Conservation (phyloP, 2,888 invertebrate genomes). For the Eurois occulta region DNA sequence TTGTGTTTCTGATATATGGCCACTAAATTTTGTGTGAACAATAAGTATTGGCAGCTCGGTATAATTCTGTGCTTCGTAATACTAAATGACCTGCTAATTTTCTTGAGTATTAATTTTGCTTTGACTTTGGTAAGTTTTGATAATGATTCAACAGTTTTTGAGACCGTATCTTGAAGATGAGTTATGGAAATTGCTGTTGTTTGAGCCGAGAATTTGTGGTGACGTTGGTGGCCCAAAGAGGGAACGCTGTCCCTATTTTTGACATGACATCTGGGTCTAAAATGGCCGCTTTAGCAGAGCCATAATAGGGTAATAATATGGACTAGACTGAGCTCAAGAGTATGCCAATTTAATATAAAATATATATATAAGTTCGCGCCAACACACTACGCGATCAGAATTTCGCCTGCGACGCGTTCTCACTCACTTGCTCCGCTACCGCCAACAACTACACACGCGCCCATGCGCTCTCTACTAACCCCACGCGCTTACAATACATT, state of each 20-base stretch:
- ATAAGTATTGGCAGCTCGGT: slow-evolving; percentile 70
- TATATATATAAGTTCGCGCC: too few species aligned
- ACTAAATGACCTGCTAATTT: slow-evolving; percentile 61
- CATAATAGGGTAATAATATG: too few species aligned
- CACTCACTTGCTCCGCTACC: too few species aligned
- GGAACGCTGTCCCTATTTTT: not conserved
- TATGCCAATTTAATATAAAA: too few species aligned
- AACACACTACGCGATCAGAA: too few species aligned
- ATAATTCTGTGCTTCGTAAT: slow-evolving; percentile 56
- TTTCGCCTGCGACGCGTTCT: too few species aligned
- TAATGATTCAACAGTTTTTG: slow-evolving; percentile 30
- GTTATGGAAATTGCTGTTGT: slow-evolving; percentile 35
- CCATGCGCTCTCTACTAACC: too few species aligned
- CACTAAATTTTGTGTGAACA: slow-evolving; percentile 77
- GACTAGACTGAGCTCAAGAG: too few species aligned
- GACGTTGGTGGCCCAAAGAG: not conserved
- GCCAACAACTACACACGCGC: too few species aligned
- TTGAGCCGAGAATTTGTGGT: slow-evolving; percentile 7
- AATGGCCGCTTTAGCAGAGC: too few species aligned
- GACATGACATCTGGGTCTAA: too few species aligned
- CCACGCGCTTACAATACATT: too few species aligned
- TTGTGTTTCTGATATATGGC: slow-evolving; percentile 79
- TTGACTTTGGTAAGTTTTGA: slow-evolving; percentile 29
- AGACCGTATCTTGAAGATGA: slow-evolving; percentile 32
- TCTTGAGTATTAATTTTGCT: slow-evolving; percentile 42